These are phyloP conservation scores for Phlogophora meticulosa DNA, from an alignment of 2,888 invertebrate species.

Conservation along the genomic window DNA sequence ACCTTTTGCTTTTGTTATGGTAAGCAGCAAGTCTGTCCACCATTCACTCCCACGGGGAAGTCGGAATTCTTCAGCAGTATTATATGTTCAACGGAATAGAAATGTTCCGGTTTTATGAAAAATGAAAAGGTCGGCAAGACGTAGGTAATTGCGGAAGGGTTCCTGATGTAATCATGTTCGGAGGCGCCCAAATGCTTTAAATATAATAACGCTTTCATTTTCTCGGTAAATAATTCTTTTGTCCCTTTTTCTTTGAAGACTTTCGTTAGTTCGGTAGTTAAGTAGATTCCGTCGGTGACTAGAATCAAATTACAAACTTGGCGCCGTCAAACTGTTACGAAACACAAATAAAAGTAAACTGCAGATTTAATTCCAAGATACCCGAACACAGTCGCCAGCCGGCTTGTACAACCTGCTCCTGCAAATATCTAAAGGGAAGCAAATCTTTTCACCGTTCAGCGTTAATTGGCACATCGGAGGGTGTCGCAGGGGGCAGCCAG, in stretches of 20 bases:
- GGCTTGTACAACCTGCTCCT: constrained; percentile 56
- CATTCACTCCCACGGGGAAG: constrained; percentile 38
- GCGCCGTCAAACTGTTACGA: constrained; percentile 27
- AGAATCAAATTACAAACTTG: constrained; percentile 32
- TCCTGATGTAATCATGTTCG: constrained; percentile 48
- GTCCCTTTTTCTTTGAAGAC: constrained; percentile 9
- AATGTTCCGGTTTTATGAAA: constrained; percentile 47
- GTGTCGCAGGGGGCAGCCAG: neutral
- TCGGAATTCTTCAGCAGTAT: constrained; percentile 40
- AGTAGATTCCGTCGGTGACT: neutral
- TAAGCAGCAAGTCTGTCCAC: constrained; percentile 61
- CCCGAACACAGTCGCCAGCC: constrained; percentile 39
- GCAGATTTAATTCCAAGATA: constrained; percentile 53
- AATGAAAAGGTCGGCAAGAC: constrained; percentile 38
- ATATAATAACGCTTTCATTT: constrained; percentile 32
- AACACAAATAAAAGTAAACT: constrained; percentile 36
- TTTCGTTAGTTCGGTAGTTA: constrained; percentile 4
- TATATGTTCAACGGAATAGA: constrained; percentile 47
- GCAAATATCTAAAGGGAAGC: constrained; percentile 57
- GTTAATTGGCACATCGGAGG: constrained; percentile 61
- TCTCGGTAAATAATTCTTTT: constrained; percentile 15
- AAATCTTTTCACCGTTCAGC: constrained; percentile 64
- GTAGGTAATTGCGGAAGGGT: constrained; percentile 62
- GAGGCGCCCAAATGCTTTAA: constrained; percentile 22
- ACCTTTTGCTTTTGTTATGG: constrained; percentile 63